Percentiles rank a stretch among this genome's conserved stretches.
These are phyloP conservation scores for Plodia interpunctella DNA, from an alignment of 1,140 invertebrate genomes.

Conservation along the genomic window DNA sequence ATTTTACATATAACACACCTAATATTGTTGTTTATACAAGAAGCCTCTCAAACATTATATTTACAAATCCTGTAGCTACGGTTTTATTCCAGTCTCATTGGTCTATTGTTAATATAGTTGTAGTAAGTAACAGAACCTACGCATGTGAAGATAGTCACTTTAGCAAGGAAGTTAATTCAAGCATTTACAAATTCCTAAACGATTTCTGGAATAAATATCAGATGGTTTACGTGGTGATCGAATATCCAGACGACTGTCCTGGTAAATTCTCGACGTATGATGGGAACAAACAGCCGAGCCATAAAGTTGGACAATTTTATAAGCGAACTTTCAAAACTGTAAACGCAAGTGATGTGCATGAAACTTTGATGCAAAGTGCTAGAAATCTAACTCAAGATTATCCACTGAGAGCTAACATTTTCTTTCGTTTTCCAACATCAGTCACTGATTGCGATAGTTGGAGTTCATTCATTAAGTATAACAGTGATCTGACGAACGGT, in stretches of 20 bases:
- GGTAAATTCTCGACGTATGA: slow-evolving; percentile 21
- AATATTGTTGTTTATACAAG: neutral
- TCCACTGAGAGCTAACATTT: slow-evolving; percentile 30
- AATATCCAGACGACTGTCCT: slow-evolving; percentile 26
- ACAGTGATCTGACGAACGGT: slow-evolving; percentile 15
- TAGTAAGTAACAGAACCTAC: slow-evolving; percentile 14
- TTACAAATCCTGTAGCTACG: neutral
- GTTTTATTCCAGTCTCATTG: slow-evolving; percentile 17
- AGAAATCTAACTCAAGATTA: slow-evolving; percentile 18
- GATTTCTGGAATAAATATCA: slow-evolving; percentile 27
- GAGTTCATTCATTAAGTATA: slow-evolving; percentile 15
- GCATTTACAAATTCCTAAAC: slow-evolving; percentile 27
- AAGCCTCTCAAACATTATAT: neutral
- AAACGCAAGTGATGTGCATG: slow-evolving; percentile 15
- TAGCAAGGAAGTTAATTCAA: slow-evolving; percentile 2
- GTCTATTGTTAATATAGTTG: slow-evolving; percentile 23
- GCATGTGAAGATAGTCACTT: slow-evolving; percentile 25
- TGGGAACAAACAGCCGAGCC: slow-evolving; percentile 14
- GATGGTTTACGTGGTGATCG: slow-evolving; percentile 18
- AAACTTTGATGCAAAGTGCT: slow-evolving; percentile 7
- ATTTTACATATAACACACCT: neutral
- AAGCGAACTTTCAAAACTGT: slow-evolving; percentile 29
- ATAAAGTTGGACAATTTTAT: slow-evolving; percentile 9
- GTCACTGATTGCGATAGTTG: slow-evolving; percentile 20
- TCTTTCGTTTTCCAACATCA: slow-evolving; percentile 31